These are phyloP conservation scores for Lepilemur septentrionalis DNA, from an alignment of 2,797 vertebrate species.

Conservation along the genomic window DNA sequence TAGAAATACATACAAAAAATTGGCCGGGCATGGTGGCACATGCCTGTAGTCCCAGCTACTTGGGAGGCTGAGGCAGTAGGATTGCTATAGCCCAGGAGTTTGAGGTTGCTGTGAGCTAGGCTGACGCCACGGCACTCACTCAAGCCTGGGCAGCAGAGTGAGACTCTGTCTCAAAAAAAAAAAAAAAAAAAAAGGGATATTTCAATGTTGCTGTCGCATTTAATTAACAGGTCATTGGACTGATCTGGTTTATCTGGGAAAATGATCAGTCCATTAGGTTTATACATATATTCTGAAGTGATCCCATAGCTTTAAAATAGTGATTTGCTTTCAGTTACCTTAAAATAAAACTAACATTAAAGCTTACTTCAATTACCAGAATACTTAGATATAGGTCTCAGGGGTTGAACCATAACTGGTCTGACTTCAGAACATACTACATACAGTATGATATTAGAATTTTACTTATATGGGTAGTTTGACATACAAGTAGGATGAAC, in stretches of 20 bases:
- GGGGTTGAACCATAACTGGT: not conserved
- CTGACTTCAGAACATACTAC: not conserved
- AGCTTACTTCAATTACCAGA: not conserved
- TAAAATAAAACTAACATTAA: not conserved
- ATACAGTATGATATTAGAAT: conserved; percentile 1
- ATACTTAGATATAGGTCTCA: not conserved
- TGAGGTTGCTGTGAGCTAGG: too few relatives aligned
- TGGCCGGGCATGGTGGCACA: too few relatives aligned
- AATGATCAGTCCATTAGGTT: not conserved
- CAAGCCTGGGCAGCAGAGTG: too few relatives aligned
- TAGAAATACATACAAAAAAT: too few relatives aligned
- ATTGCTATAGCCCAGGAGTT: too few relatives aligned
- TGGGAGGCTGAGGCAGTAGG: too few relatives aligned
- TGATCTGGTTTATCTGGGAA: not conserved
- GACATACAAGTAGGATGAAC: not conserved
- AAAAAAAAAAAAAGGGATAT: too few relatives aligned
- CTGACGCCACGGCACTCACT: too few relatives aligned
- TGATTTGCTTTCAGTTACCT: not conserved
- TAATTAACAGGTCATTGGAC: not conserved
- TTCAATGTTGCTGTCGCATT: not conserved
- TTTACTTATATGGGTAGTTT: conserved; percentile 3
- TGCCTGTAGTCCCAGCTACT: too few relatives aligned
- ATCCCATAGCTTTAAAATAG: conserved; percentile 7
- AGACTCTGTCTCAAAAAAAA: too few relatives aligned
- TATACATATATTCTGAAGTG: not conserved